Base-by-base conservation (phyloP, 2,888 invertebrate genomes). In the Rhamphomyia laevipes region DNA sequence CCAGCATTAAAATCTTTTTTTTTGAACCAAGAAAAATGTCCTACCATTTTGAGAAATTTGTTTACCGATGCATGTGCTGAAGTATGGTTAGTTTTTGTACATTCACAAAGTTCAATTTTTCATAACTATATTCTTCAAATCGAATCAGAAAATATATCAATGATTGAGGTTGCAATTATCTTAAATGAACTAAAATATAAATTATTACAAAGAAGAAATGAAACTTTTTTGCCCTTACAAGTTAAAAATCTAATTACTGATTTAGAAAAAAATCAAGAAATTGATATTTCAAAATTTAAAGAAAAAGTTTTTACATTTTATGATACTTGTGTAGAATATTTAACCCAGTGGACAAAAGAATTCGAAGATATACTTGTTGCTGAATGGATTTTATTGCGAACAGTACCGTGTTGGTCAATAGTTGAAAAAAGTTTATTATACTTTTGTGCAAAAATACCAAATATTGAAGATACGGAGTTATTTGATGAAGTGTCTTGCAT, bases 51-150 rank as follows among this genome's bases (percentile, higher is more conserved):
- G 30, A 43, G 15, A 30, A 30, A 15, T 15, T 43, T 43, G 3
- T 43, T 43, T 27, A 12, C 27, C 27, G 27, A 21, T 27, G 27
- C 43, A 7, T 40, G 7, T 17, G 38, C 45, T 12, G 47, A 49
- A 49, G 11, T 45, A 15, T 45, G 38, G 43, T 23, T 51, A 31
- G 16, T 43, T 38, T 53, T 55, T 44, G 35, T 41, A 38, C 48
- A 50, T 51, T 46, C 48, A 43, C 52, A 54, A 48, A 46, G 49
- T 47, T 45, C 50, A 47, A 30, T 48, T 33, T 54, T 53, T 47
- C 51, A 50, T 47, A 51, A 49, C 40, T 48, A 43, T 46, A 51
- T 52, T 42, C 38, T 43, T 31, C 47, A 46, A 43, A 51, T 52
- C 45, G 53, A 50, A 43, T 51, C 38, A 17, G 45, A 54, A 44